A percentile compares a stretch with the other conserved stretches of the same genome.
phyloP scores from a whole-genome alignment of 2,797 vertebrate genomes.

The Antrozous pallidus region DNA sequence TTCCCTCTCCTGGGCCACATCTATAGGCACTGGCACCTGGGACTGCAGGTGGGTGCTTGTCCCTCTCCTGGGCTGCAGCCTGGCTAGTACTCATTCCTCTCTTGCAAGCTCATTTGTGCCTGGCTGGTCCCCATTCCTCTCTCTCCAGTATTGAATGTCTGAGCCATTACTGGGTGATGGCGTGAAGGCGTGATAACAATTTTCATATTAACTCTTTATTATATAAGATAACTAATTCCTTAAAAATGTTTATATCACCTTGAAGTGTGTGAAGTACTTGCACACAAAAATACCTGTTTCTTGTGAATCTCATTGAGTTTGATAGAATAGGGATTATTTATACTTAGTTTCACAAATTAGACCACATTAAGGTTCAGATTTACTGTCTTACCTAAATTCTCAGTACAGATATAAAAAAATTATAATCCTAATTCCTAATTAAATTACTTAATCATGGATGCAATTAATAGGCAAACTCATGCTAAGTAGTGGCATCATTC shows the following conservation, averaged over 20 bases:
- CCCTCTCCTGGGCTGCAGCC: too few relatives aligned
- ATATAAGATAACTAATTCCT: background rate
- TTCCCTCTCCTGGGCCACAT: too few relatives aligned
- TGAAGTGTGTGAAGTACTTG: background rate
- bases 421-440: background rate
- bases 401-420: background rate
- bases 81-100: too few relatives aligned
- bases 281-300: background rate
- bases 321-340: background rate
- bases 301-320: background rate
- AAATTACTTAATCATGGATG: background rate
- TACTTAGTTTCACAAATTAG: background rate
- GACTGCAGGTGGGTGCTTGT: too few relatives aligned
- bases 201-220: too few relatives aligned
- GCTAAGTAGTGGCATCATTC: background rate
- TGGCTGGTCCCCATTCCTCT: too few relatives aligned
- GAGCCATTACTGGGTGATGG: too few relatives aligned
- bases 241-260: background rate
- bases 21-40: fast-evolving
- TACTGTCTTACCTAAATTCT: background rate
- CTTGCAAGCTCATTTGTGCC: too few relatives aligned
- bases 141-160: too few relatives aligned
- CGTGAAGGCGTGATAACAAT: too few relatives aligned
- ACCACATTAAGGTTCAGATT: background rate
- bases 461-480: background rate